A percentile compares a stretch with the other conserved stretches of the same genome.
These are phyloP conservation scores for Trematocara macrostoma DNA, from an alignment of 2,113 vertebrate genomes.

Conservation along the genomic window DNA sequence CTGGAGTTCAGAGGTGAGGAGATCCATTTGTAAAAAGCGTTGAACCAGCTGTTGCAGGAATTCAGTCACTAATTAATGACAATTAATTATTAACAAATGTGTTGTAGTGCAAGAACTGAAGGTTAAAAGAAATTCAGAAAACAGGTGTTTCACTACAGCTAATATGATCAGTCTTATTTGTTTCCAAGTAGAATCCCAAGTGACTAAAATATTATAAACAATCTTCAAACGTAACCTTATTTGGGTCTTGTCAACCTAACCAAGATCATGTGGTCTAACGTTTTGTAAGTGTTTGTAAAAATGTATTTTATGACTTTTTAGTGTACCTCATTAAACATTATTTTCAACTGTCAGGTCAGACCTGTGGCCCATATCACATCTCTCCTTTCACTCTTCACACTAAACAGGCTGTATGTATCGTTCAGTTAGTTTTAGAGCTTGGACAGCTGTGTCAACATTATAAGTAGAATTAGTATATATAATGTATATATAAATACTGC, in stretches of 20 bases:
- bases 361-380: neutral
- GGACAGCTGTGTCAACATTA: neutral
- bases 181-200: neutral
- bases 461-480: neutral
- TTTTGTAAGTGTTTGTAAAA: neutral
- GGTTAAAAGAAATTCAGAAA: neutral
- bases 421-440: neutral
- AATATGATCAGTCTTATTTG: neutral
- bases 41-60: neutral
- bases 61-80: neutral
- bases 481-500: too few relatives aligned
- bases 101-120: neutral
- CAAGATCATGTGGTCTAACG: neutral
- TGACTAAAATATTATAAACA: neutral
- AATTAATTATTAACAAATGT: neutral
- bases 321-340: neutral
- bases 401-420: neutral
- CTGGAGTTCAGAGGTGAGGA: conserved; percentile 86
- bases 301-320: neutral
- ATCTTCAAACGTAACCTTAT: neutral
- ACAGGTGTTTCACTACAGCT: neutral
- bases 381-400: neutral
- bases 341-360: neutral
- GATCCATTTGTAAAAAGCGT: neutral
- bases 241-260: neutral